Conservation (phyloP, 2,797 vertebrate genomes). For the Malurus splendens region DNA sequence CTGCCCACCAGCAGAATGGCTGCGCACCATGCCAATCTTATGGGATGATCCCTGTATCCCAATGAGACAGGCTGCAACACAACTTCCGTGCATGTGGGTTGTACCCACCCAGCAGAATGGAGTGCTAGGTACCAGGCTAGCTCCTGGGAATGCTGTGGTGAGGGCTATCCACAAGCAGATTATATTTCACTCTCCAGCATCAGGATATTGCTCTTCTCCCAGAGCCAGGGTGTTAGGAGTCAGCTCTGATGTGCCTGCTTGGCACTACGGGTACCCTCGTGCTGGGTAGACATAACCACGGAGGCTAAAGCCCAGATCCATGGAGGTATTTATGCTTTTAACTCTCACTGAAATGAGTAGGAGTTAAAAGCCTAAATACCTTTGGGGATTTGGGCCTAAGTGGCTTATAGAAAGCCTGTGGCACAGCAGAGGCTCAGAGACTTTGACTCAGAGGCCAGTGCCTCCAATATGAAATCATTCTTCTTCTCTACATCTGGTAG, state of each 20-base stretch:
- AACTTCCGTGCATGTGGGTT: not conserved
- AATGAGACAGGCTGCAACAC: not conserved
- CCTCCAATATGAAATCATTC: not conserved
- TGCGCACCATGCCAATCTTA: rapidly evolving
- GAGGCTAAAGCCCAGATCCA: slow-evolving; percentile 15
- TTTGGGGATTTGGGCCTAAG: slow-evolving; percentile 57
- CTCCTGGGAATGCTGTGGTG: not conserved
- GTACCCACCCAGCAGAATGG: not conserved
- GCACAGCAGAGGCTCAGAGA: slow-evolving; percentile 25
- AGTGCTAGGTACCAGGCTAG: not conserved
- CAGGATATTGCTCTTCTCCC: not conserved
- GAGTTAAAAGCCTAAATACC: slow-evolving; percentile 65
- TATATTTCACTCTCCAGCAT: not conserved
- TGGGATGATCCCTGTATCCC: not conserved
- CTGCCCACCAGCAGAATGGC: not conserved
- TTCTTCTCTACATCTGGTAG: slow-evolving; percentile 56
- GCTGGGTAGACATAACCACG: slow-evolving; percentile 24
- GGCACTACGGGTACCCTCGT: not conserved
- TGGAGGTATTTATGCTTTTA: slow-evolving; percentile 47
- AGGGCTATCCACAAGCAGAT: not conserved
- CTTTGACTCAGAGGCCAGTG: slow-evolving; percentile 11
- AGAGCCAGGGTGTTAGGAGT: not conserved
- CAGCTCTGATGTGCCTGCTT: not conserved
- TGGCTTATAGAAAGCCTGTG: slow-evolving; percentile 53
- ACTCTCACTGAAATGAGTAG: slow-evolving; percentile 49